Base-by-base conservation (phyloP, 2,113 vertebrate species). In the Phylloscopus trochiloides region DNA sequence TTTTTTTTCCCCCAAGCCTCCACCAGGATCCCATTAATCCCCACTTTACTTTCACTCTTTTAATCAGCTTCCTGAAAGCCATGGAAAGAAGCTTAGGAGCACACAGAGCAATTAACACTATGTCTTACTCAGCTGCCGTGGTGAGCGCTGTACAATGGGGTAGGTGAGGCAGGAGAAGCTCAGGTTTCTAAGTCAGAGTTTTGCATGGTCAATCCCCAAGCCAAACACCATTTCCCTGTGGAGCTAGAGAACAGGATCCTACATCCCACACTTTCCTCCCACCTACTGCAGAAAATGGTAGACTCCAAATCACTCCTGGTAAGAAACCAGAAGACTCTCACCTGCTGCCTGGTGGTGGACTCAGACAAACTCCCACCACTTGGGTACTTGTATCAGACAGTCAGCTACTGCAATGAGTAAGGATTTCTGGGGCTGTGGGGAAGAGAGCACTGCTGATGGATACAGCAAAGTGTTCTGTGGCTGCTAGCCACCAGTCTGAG, bases 61-160 rank as follows among this genome's bases (percentile, higher is more conserved):
- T 93, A 92, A 92, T 96, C 83, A 84, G 90, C 90, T 88, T 86
- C 67, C 88, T 86, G 68, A 93, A 96, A 92, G 68, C 90, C 57
- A 51, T 3, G 36, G 82, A 94, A 95, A 93, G 90, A 45, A 92
- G 90, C 76, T 96, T 91, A 92, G 88, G 36, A 86, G 57, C 59
- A 88, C 40, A 71, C 12, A 50, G 79, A 29, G 31, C 57, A 86
- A 86, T 94, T 86, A 93, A 88, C 75, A 63, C 82, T 47, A 19
- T 9, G 10, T 83, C 80, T 90, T 20, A 70, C 54, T 65, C 77
- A 88, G 62, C 63, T 66, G 74, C 51, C 51, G 19, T 5, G 12
- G 47, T 2, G 5, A 92, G 42, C 14, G 2, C 58, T 7, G 13
- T 51, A 43, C 50, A 42, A 12, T 1, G 21, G 62, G 34, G 65